Percentiles rank a stretch among this genome's conserved stretches.
Evolutionary conservation across 2,888 invertebrate species (phyloP).

Genomic region (Chloroclysta siterata): DNA sequence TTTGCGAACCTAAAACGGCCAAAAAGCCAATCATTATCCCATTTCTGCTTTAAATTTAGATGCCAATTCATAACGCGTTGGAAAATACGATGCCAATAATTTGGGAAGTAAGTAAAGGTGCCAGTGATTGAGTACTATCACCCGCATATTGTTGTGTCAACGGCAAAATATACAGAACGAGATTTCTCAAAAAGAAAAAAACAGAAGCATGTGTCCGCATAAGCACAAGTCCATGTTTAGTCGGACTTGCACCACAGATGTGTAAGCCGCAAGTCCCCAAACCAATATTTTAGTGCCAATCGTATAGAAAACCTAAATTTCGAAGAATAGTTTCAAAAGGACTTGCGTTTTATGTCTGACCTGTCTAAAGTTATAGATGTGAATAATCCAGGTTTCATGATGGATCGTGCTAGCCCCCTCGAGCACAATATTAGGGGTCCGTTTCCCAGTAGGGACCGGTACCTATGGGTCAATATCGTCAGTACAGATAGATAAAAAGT

Average conservation of each 20-base stretch:
- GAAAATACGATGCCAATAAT: conserved; percentile 7
- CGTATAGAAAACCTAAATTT: conserved; percentile 2
- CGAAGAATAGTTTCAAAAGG: conserved; percentile 22
- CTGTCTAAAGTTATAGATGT: conserved; percentile 31
- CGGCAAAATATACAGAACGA: conserved; percentile 15
- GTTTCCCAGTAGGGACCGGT: conserved; percentile 28
- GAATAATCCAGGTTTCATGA: conserved; percentile 30
- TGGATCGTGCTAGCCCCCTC: conserved; percentile 27
- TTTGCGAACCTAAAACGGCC: not conserved
- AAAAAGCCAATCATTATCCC: not conserved
- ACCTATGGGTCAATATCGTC: conserved; percentile 32
- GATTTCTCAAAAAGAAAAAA: conserved; percentile 3
- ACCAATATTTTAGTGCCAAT: conserved; percentile 14
- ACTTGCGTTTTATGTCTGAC: conserved; percentile 37
- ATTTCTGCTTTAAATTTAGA: conserved; percentile 4
- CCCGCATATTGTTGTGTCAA: conserved; percentile 12
- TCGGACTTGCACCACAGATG: conserved; percentile 5
- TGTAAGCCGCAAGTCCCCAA: conserved; percentile 21
- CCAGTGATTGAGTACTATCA: conserved; percentile 23
- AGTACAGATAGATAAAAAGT: conserved; percentile 18
- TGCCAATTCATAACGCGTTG: conserved; percentile 9
- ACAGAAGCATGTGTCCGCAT: conserved; percentile 8
- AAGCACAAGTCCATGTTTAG: too few relatives aligned
- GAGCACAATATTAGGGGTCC: conserved; percentile 26
- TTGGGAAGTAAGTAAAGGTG: conserved; percentile 5